Percentiles rank a stretch among this genome's conserved stretches.
phyloP scores from a whole-genome alignment of 1,140 invertebrate genomes.

The Acromyrmex heyeri region DNA sequence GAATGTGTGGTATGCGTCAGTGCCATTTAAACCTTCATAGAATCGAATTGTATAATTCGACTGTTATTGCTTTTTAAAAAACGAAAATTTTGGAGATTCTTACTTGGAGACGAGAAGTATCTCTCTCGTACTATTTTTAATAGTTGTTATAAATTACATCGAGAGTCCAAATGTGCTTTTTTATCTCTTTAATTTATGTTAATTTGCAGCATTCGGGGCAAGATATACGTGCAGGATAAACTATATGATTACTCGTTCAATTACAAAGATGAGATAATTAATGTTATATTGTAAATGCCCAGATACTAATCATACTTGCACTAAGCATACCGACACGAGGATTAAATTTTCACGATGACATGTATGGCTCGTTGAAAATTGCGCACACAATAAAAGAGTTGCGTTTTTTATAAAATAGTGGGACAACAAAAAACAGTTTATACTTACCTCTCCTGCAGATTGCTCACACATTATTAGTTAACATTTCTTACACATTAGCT shows the following conservation, averaged over 20 bases:
- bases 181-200: conserved; percentile 32
- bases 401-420: conserved; percentile 41
- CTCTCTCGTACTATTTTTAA: background rate
- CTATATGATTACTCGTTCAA: background rate
- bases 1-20: conserved; percentile 32
- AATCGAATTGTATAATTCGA: conserved; percentile 24
- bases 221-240: background rate
- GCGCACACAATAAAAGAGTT: conserved; percentile 37
- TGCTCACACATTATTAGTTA: conserved; percentile 17
- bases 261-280: conserved; percentile 15
- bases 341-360: conserved; percentile 31
- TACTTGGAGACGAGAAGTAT: background rate
- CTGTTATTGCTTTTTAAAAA: conserved; percentile 21
- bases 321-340: background rate
- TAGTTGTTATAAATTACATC: conserved; percentile 15
- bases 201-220: background rate
- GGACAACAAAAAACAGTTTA: conserved; percentile 12
- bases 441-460: conserved; percentile 30
- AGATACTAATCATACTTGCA: background rate
- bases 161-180: conserved; percentile 35
- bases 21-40: conserved; percentile 33
- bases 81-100: conserved; percentile 15
- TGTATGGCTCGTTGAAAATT: conserved; percentile 9
- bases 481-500: background rate
- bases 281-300: conserved; percentile 16